Evolutionary conservation across 1,140 invertebrate species (phyloP).

Genomic region (Acyrthosiphon pisum): DNA sequence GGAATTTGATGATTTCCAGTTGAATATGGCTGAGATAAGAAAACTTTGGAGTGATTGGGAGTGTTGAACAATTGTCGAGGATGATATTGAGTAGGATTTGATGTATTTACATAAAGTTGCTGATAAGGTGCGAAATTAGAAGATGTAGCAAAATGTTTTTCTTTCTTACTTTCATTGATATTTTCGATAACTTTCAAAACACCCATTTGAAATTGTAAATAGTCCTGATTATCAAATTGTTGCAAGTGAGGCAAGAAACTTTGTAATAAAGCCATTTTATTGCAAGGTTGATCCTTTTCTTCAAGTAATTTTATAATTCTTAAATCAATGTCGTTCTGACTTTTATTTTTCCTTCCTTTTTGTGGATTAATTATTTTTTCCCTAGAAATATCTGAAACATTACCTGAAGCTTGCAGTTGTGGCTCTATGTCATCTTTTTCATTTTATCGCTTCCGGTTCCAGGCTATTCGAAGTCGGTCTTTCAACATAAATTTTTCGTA

Average conservation of each 20-base stretch:
- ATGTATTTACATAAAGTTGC: conserved; percentile 46
- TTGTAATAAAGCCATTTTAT: conserved; percentile 29
- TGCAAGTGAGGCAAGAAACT: conserved; percentile 36
- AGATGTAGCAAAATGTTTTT: conserved; percentile 3
- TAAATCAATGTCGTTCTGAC: conserved; percentile 17
- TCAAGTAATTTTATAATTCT: conserved; percentile 25
- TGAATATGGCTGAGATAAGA: conserved; percentile 45
- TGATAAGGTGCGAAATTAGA: conserved; percentile 29
- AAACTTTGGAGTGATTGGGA: conserved; percentile 36
- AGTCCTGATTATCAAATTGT: conserved; percentile 31
- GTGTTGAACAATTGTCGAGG: conserved; percentile 43
- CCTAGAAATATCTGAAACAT: conserved; percentile 16
- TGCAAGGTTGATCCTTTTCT: conserved; percentile 30
- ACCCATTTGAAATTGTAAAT: conserved; percentile 26
- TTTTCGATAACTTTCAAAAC: conserved; percentile 42
- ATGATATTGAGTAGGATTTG: conserved; percentile 34
- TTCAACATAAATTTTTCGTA: conserved; percentile 22
- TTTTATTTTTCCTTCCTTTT: conserved; percentile 18
- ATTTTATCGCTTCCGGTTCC: conserved; percentile 2
- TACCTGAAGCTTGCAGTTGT: neutral
- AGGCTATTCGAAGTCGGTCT: conserved; percentile 21
- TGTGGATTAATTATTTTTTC: conserved; percentile 11
- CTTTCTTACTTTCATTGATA: conserved; percentile 43
- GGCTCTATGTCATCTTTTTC: conserved; percentile 10
- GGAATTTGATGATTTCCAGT: conserved; percentile 38